A percentile compares a stretch with the other conserved stretches of the same genome.
These are phyloP conservation scores for Toxotes jaculatrix DNA, from an alignment of 2,113 vertebrate species.

Conservation along the genomic window DNA sequence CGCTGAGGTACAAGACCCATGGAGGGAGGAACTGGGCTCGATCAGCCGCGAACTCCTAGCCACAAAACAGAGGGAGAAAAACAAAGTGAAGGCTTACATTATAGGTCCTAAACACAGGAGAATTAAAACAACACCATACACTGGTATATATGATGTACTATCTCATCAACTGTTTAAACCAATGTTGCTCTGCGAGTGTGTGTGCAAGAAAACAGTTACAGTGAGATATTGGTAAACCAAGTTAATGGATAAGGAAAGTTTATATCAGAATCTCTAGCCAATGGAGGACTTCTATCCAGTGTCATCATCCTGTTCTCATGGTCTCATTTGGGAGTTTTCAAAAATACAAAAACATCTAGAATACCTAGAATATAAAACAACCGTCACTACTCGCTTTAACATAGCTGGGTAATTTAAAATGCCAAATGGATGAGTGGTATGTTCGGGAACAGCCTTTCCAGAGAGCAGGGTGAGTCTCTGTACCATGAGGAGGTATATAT, in stretches of 20 bases:
- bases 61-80: constrained; percentile 14
- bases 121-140: not conserved
- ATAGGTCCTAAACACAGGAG: not conserved
- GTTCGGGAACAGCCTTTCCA: too few relatives aligned
- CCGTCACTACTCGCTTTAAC: too few relatives aligned
- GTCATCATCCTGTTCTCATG: not conserved
- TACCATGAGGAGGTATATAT: too few relatives aligned
- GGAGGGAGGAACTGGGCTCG: constrained; percentile 87
- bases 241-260: not conserved
- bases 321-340: not conserved
- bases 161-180: not conserved
- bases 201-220: not conserved
- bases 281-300: not conserved
- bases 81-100: not conserved
- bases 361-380: too few relatives aligned
- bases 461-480: too few relatives aligned
- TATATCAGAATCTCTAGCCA: not conserved
- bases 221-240: too few relatives aligned
- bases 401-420: too few relatives aligned
- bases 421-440: too few relatives aligned
- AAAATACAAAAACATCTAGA: too few relatives aligned
- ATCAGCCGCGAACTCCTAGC: constrained; percentile 92
- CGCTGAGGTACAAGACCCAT: constrained; percentile 96
- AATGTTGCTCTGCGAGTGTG: not conserved
- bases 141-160: too few relatives aligned